Evolutionary conservation across 2,888 invertebrate genomes (phyloP).

Genomic region (Sarcophaga rosellei): DNA sequence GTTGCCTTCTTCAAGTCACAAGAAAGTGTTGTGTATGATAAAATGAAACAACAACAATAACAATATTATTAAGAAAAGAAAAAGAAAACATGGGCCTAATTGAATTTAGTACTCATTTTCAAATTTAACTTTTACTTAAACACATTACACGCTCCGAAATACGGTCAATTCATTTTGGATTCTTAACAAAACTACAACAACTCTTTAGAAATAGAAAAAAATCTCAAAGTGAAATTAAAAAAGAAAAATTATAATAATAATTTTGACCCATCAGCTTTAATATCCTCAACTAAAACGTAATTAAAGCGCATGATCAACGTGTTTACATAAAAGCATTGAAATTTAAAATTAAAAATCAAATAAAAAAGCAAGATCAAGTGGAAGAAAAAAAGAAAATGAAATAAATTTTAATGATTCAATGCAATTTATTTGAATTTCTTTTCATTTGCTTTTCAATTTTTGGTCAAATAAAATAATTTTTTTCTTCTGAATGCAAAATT

Average conservation of each 20-base stretch:
- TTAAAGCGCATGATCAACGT: slow-evolving; percentile 55
- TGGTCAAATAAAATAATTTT: slow-evolving; percentile 19
- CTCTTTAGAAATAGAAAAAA: slow-evolving; percentile 7
- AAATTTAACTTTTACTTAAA: slow-evolving; percentile 67
- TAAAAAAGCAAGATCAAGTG: background rate
- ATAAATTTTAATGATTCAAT: slow-evolving; percentile 29
- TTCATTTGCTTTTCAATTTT: slow-evolving; percentile 14
- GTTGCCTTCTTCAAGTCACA: slow-evolving; percentile 27
- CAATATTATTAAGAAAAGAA: slow-evolving; percentile 22
- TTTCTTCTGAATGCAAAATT: slow-evolving; percentile 18
- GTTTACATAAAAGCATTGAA: slow-evolving; percentile 13
- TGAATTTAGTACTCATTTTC: slow-evolving; percentile 70
- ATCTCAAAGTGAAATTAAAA: background rate
- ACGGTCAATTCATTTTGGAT: slow-evolving; percentile 55
- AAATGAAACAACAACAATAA: slow-evolving; percentile 22
- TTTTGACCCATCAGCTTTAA: background rate
- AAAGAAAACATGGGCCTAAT: slow-evolving; percentile 66
- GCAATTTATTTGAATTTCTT: slow-evolving; percentile 13
- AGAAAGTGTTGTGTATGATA: slow-evolving; percentile 5
- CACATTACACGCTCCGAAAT: slow-evolving; percentile 45
- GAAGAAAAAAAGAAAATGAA: slow-evolving; percentile 7
- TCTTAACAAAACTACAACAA: slow-evolving; percentile 45
- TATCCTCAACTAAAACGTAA: background rate
- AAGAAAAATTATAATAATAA: background rate
- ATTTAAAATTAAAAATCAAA: background rate